phyloP scores from a whole-genome alignment of 2,888 invertebrate species.

The Synanthedon tipuliformis region DNA sequence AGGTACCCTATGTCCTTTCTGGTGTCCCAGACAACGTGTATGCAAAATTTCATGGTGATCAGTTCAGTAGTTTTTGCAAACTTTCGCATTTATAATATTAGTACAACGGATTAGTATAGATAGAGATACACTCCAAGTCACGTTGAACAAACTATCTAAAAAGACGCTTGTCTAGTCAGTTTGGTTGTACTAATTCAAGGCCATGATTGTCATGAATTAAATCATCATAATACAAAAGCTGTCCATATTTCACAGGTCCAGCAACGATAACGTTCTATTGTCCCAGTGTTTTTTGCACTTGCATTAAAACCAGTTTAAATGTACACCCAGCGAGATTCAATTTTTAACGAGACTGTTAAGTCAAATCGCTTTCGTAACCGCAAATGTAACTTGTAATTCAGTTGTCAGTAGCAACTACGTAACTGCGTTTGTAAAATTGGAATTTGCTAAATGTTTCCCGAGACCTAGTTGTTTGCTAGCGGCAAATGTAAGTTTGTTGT shows the following conservation, averaged over 20 bases:
- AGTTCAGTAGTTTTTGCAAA: too few species aligned
- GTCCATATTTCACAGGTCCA: conserved; percentile 20
- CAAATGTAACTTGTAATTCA: background rate
- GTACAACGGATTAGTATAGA: too few species aligned
- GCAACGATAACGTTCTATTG: background rate
- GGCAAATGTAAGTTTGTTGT: conserved; percentile 11
- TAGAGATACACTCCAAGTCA: too few species aligned
- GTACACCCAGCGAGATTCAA: too few species aligned
- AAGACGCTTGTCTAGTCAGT: too few species aligned
- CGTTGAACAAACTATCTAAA: too few species aligned
- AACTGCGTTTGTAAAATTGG: background rate
- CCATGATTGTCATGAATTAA: background rate
- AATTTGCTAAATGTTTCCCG: background rate
- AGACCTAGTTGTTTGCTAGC: background rate
- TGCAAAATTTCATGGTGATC: too few species aligned
- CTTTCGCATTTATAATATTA: too few species aligned
- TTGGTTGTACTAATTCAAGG: background rate
- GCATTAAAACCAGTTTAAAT: background rate
- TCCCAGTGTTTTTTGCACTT: background rate
- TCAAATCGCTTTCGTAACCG: background rate
- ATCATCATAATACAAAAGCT: background rate
- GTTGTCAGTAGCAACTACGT: background rate
- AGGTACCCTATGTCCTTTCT: too few species aligned
- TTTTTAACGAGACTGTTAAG: too few species aligned
- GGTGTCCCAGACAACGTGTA: too few species aligned